Evolutionary conservation across 2,797 vertebrate genomes (phyloP).

Genomic region (Argya squamiceps): DNA sequence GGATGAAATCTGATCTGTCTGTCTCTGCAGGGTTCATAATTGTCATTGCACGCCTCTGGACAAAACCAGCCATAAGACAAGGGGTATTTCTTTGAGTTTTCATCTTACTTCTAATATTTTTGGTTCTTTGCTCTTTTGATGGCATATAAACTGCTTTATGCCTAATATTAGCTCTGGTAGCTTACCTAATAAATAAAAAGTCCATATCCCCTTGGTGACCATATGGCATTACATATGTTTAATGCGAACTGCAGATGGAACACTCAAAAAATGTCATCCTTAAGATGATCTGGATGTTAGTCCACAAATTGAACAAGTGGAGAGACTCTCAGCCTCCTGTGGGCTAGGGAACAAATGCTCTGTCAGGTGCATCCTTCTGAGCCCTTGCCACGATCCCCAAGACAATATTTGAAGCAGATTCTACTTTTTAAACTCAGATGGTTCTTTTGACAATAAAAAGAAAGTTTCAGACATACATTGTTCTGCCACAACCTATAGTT

Average conservation of each 20-base stretch:
- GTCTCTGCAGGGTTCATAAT: neutral
- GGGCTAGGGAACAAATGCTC: neutral
- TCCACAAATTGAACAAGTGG: neutral
- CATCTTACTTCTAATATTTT: neutral
- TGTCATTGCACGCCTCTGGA: neutral
- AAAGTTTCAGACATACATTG: neutral
- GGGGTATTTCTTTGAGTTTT: accelerated
- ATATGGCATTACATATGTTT: conserved; percentile 37
- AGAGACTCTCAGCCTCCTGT: neutral
- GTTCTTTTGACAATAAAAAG: neutral
- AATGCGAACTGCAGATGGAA: neutral
- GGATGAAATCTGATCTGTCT: neutral
- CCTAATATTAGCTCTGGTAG: neutral
- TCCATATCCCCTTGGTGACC: neutral
- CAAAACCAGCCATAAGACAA: neutral
- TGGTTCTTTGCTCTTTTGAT: neutral
- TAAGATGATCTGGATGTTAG: conserved; percentile 4
- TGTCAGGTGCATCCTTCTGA: neutral
- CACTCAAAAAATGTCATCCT: neutral
- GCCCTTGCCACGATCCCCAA: neutral
- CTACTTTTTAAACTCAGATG: neutral
- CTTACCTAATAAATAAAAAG: neutral
- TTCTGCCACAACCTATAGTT: neutral
- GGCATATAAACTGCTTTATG: neutral
- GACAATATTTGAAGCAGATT: neutral